Evolutionary conservation across 2,113 vertebrate genomes (phyloP).

Genomic region (Pelvicachromis taeniatus): DNA sequence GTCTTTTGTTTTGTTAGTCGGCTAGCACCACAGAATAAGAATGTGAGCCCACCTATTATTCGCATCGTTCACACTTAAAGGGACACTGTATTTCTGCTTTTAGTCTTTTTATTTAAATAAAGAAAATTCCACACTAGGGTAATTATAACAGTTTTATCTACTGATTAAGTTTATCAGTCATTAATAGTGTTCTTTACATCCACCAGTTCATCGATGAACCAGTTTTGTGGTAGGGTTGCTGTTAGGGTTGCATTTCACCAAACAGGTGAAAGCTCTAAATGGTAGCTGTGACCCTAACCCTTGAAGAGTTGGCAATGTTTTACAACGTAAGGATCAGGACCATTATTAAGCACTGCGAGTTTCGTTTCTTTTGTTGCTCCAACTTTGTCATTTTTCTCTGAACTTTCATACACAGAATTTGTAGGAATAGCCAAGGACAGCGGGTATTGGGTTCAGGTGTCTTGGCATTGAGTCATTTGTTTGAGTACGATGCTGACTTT

Average conservation of each 20-base stretch:
- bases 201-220: not conserved
- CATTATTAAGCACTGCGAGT: not conserved
- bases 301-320: not conserved
- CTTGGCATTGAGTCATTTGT: not conserved
- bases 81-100: conserved; percentile 1
- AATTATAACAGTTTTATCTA: not conserved
- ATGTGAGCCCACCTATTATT: not conserved
- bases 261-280: not conserved
- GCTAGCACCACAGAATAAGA: conserved; percentile 57
- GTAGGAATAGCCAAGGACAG: not conserved
- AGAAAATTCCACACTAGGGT: not conserved
- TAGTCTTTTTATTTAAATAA: not conserved
- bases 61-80: not conserved
- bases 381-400: not conserved
- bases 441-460: not conserved
- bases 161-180: not conserved
- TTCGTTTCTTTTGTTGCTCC: not conserved
- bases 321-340: not conserved
- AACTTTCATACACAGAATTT: not conserved
- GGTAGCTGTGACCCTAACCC: not conserved
- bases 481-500: not conserved
- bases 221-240: not conserved
- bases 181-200: not conserved
- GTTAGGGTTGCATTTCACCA: not conserved
- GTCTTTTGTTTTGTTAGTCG: not conserved